These are phyloP conservation scores for Planococcus citri DNA, from an alignment of 1,140 invertebrate species.

Conservation along the genomic window DNA sequence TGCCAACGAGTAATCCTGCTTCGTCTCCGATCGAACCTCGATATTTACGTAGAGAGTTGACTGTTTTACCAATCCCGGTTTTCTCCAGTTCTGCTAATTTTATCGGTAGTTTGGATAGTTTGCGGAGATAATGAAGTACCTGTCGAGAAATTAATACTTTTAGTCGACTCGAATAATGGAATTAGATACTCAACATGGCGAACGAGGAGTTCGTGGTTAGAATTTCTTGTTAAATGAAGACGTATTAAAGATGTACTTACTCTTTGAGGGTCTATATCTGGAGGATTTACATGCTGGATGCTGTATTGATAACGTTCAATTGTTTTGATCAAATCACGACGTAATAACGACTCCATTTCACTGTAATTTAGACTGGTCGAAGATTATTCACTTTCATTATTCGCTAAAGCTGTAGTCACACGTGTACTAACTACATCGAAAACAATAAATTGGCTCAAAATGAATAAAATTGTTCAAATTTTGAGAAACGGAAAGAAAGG, in stretches of 20 bases:
- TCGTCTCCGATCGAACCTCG: slow-evolving; percentile 63
- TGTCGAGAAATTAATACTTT: no score
- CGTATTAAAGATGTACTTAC: no score
- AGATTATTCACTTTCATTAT: neutral
- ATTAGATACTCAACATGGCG: neutral
- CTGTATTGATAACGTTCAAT: slow-evolving; percentile 4
- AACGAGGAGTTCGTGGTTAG: no score
- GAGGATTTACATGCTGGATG: neutral
- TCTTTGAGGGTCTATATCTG: neutral
- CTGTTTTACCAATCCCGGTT: slow-evolving; percentile 78
- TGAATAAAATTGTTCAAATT: no score
- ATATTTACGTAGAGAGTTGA: slow-evolving; percentile 69
- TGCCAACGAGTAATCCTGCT: slow-evolving; percentile 60
- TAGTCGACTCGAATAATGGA: no score
- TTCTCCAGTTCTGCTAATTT: slow-evolving; percentile 50
- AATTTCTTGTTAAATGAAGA: no score
- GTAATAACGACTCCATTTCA: neutral
- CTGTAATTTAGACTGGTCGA: neutral
- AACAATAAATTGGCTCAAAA: no score
- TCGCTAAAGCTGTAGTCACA: neutral
- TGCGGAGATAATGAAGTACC: slow-evolving; percentile 62
- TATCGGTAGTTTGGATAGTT: slow-evolving; percentile 40
- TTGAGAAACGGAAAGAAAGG: no score
- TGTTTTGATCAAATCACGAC: neutral
- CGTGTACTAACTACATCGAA: neutral